Base-by-base conservation (phyloP, 2,888 invertebrate species). In the Lochmaea crataegi region DNA sequence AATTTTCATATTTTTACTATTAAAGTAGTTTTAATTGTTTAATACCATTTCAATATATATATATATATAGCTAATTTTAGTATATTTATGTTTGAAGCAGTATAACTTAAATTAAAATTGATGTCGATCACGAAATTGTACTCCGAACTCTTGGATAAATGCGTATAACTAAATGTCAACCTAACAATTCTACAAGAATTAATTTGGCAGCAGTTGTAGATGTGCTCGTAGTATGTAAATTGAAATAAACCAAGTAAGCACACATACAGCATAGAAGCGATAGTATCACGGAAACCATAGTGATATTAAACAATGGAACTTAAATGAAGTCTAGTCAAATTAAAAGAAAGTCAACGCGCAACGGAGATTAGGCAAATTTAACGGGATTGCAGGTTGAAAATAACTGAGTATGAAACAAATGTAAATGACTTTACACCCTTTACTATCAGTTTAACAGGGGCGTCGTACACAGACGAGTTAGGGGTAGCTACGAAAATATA, bases 291-390 rank as follows among this genome's bases (percentile, higher is more conserved):
- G 45, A 58, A 68, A 60, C 42, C 48, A 38, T 22, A 16, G 7
- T 57, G 71, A 65, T 53, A 60, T 67, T 38, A 45, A 67, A 72
- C 72, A 72, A 63, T 67, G 63, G 51, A 67, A 72, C 53, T 72
- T 63, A 67, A 67, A 72, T 72, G 48, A 63, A 72, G 63, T 72
- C 56, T 53, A 53, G 65, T 71, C 60, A 66, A 67, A 67, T 66
- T 63, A 63, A 42, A 65, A 53, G 61, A 66, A 71, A 71, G 66
- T 66, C 60, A 18, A n/a, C 61, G 38, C 71, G 71, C 68, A 65
- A 51, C 56, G 56, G 42, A 75, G 73, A 73, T 75, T 75, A 73
- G 66, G 68, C 73, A 75, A 75, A 75, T 73, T 71, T 60, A 68
- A 64, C 57, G 61, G 60, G 71, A 73, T 73, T 73, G 60, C 70